Base-by-base conservation (phyloP, 2,888 invertebrate species). In the Lypha dubia region DNA sequence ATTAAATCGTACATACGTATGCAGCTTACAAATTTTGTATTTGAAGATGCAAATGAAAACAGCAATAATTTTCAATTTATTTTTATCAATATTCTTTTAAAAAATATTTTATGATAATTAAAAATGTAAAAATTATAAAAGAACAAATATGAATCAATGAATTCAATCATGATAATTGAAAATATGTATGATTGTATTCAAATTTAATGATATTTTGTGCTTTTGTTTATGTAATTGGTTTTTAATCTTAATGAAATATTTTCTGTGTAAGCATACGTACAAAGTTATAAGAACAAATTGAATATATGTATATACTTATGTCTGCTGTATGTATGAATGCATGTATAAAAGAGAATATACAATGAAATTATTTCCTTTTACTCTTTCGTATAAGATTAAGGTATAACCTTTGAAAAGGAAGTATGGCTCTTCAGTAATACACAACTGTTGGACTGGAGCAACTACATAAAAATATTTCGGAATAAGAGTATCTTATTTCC, bases 131-230 rank as follows among this genome's bases (percentile, higher is more conserved):
- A 38, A 53, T 46, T 32, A 3, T 32, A 3, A 49, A 46, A 32
- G 22, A 28, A 22, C 3, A 17, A 68, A 38, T 35, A 11, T 73
- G n/a, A 15, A 49, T 49, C 32, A 71, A 60, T 49, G 46, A 49
- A 49, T 38, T 49, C 35, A 73, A 60, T 73, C 60, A 73, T 35
- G 49, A 49, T 73, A 73, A 73, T 73, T 73, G 49, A 60, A 60
- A 46, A 32, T 65, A 20, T 17, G 46, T 65, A 20, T 17, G 46
- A 11, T 35, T n/a, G 1, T n/a, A n/a, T n/a, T n/a, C 60, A 60
- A 60, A 73, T 38, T 3, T 44, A 35, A 35, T 73, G 35, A 49
- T 22, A 17, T 49, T 60, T 49, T 46, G 1, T 20, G 3, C 32
- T 49, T 73, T 15, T 46, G 3, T 73, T 15, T 46, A 4, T 60